A percentile compares a stretch with the other conserved stretches of the same genome.
These are phyloP conservation scores for Petrocephalus zakoni DNA, from an alignment of 2,113 vertebrate species.

Conservation along the genomic window DNA sequence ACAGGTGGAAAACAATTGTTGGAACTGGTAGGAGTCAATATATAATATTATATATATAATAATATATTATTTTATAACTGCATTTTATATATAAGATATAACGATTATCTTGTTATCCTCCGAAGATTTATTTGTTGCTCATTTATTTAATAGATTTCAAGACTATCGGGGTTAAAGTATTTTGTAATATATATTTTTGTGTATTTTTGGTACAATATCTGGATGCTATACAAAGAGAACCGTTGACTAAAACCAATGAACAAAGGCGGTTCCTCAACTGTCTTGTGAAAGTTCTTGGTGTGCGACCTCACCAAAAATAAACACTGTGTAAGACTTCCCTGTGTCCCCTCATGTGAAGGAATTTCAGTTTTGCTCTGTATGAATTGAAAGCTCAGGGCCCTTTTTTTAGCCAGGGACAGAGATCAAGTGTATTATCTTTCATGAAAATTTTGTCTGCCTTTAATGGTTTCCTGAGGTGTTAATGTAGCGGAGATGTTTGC, in stretches of 20 bases:
- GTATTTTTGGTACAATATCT: background rate
- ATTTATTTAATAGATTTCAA: too few species aligned
- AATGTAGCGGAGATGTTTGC: constrained; percentile 30
- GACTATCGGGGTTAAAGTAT: background rate
- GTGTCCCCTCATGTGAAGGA: background rate
- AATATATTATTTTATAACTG: background rate
- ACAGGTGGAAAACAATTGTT: background rate
- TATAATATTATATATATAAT: too few species aligned
- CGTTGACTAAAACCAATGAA: background rate
- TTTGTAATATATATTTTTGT: background rate
- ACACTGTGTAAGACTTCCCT: background rate
- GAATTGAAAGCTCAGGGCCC: background rate
- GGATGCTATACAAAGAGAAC: background rate
- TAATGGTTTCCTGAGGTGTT: constrained; percentile 14
- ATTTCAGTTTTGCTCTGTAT: background rate
- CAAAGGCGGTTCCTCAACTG: background rate
- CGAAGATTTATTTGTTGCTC: background rate
- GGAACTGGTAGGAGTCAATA: background rate
- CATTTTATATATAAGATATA: background rate
- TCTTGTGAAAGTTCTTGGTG: background rate
- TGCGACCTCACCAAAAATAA: background rate
- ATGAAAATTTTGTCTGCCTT: background rate
- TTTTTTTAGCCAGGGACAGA: background rate
- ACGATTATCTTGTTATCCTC: background rate
- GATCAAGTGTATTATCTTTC: constrained; percentile 8